A percentile compares a stretch with the other conserved stretches of the same genome.
These are phyloP conservation scores for Lota lota DNA, from an alignment of 2,113 vertebrate genomes.

Conservation along the genomic window DNA sequence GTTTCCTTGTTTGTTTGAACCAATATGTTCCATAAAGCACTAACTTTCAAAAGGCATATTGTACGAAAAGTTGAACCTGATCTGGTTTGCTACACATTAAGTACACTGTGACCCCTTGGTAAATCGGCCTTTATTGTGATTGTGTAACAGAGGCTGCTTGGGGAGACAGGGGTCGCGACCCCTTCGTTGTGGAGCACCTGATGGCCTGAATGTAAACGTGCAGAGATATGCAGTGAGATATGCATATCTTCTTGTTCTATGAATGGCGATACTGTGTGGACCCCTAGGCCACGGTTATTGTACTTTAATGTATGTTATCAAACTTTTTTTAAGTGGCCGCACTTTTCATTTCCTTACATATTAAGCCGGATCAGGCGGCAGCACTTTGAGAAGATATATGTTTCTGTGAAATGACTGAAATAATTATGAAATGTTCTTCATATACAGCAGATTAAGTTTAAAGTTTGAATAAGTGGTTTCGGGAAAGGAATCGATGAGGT, in stretches of 20 bases:
- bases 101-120: slow-evolving; percentile 64
- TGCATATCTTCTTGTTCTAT: slow-evolving; percentile 14
- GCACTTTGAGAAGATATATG: not conserved
- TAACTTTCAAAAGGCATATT: slow-evolving; percentile 31
- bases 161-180: not conserved
- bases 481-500: too few relatives aligned
- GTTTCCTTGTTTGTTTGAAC: slow-evolving; percentile 39
- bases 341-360: not conserved
- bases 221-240: slow-evolving; percentile 24
- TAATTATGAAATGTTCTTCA: slow-evolving; percentile 9
- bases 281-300: not conserved
- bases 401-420: slow-evolving; percentile 26
- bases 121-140: slow-evolving; percentile 63
- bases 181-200: slow-evolving; percentile 10
- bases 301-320: too few relatives aligned
- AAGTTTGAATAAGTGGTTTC: too few relatives aligned
- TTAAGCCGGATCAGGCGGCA: not conserved
- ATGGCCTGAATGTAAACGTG: slow-evolving; percentile 64
- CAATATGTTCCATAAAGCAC: slow-evolving; percentile 40
- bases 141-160: slow-evolving; percentile 34
- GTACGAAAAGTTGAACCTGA: slow-evolving; percentile 15
- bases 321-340: too few relatives aligned
- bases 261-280: slow-evolving; percentile 19
- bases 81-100: slow-evolving; percentile 36
- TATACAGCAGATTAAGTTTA: too few relatives aligned